These are phyloP conservation scores for Paracentrotus lividus DNA, from an alignment of 53 echinoderm and acorn worm genomes.

Conservation along the genomic window DNA sequence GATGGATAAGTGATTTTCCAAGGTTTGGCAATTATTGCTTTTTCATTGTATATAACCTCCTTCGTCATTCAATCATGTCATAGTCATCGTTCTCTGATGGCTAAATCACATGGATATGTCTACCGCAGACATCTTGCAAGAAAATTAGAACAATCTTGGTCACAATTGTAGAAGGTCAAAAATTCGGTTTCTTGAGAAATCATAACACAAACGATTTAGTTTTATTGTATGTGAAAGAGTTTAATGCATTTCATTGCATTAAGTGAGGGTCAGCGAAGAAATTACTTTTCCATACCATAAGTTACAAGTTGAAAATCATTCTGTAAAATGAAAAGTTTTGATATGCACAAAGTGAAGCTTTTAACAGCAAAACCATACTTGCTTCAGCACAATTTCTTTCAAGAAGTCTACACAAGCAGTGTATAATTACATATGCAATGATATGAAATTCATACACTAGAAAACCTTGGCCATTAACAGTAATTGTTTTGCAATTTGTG, in stretches of 20 bases:
- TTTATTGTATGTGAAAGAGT: background rate
- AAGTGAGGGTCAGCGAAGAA: background rate
- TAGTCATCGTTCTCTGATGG: background rate
- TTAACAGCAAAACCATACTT: too few species aligned
- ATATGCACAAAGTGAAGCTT: too few species aligned
- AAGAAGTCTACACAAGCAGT: too few species aligned
- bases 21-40: background rate
- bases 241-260: background rate
- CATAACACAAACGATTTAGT: background rate
- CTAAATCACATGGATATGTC: background rate
- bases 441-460: too few species aligned
- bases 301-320: background rate
- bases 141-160: conserved; percentile 16
- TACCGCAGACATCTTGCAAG: conserved; percentile 40
- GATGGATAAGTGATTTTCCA: conserved; percentile 19
- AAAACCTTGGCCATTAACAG: too few species aligned
- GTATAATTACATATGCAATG: too few species aligned
- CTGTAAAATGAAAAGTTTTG: too few species aligned
- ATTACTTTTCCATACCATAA: background rate
- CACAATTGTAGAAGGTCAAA: conserved; percentile 2
- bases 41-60: conserved; percentile 20
- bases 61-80: conserved; percentile 30
- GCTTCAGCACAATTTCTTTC: too few species aligned
- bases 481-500: too few species aligned
- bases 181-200: background rate